A percentile compares a stretch with the other conserved stretches of the same genome.
phyloP scores from a whole-genome alignment of 2,113 vertebrate genomes.

The Nerophis ophidion region DNA sequence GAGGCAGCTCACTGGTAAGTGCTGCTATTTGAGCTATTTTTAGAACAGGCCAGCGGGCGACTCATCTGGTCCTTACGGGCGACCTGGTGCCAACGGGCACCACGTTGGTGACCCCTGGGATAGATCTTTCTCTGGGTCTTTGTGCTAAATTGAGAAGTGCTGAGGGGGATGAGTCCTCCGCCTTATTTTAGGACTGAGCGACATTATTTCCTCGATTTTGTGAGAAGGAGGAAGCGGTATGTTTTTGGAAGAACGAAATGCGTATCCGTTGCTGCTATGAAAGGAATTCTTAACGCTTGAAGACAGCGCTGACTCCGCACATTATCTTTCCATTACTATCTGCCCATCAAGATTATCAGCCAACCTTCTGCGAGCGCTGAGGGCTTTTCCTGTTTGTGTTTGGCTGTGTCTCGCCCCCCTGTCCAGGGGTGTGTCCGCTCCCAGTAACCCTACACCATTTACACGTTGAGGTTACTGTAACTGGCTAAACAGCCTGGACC shows the following conservation, averaged over 20 bases:
- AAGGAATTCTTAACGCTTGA: neutral
- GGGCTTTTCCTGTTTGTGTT: conserved; percentile 56
- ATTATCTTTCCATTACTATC: conserved; percentile 18
- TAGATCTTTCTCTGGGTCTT: neutral
- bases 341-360: conserved; percentile 10
- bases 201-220: conserved; percentile 3
- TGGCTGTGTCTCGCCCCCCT: conserved; percentile 36
- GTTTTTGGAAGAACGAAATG: neutral
- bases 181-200: conserved; percentile 5
- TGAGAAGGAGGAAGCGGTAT: neutral
- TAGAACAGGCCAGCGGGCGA: too few species aligned
- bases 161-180: neutral
- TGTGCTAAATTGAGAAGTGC: neutral
- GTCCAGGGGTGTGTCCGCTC: conserved; percentile 73
- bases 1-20: too few species aligned
- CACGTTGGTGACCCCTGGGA: too few species aligned
- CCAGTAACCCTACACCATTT: conserved; percentile 84
- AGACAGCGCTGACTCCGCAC: neutral
- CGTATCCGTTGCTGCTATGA: neutral
- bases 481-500: conserved; percentile 82
- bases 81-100: too few species aligned
- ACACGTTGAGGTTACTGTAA: conserved; percentile 72
- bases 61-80: too few species aligned
- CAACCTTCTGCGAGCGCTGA: conserved; percentile 5
- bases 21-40: too few species aligned